Conservation (phyloP, 2,113 vertebrate species). For the Pedetes capensis region DNA sequence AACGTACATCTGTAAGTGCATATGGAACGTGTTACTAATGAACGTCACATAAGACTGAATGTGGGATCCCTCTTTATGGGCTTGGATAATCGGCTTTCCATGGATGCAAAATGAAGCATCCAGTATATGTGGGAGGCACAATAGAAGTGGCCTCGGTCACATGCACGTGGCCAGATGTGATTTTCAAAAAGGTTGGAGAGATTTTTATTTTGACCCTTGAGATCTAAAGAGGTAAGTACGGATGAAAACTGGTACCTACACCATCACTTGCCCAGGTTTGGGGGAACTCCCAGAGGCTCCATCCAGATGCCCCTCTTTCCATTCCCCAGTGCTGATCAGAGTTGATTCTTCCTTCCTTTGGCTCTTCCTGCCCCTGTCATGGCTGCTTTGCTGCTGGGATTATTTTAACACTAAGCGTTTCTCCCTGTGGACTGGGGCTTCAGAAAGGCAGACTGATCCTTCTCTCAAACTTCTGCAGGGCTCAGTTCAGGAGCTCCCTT, state of each 20-base stretch:
- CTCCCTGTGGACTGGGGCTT: background rate
- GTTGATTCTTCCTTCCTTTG: background rate
- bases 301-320: background rate
- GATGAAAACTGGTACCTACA: background rate
- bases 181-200: background rate
- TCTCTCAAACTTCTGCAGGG: background rate
- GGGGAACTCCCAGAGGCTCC: background rate
- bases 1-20: slow-evolving; percentile 10
- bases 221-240: background rate
- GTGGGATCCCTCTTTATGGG: slow-evolving; percentile 36
- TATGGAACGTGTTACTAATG: slow-evolving; percentile 40
- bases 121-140: background rate
- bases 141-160: background rate
- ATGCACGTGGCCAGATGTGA: background rate
- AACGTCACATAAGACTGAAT: slow-evolving; percentile 18
- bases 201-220: background rate
- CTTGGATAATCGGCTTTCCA: background rate
- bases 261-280: background rate
- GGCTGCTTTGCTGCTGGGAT: fast-evolving
- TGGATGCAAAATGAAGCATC: slow-evolving; percentile 19
- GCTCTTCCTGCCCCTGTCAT: fast-evolving
- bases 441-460: background rate
- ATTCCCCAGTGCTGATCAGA: background rate
- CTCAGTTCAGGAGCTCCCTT: background rate
- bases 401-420: background rate